Conservation (phyloP, 2,113 vertebrate genomes). For the Clupea harengus region DNA sequence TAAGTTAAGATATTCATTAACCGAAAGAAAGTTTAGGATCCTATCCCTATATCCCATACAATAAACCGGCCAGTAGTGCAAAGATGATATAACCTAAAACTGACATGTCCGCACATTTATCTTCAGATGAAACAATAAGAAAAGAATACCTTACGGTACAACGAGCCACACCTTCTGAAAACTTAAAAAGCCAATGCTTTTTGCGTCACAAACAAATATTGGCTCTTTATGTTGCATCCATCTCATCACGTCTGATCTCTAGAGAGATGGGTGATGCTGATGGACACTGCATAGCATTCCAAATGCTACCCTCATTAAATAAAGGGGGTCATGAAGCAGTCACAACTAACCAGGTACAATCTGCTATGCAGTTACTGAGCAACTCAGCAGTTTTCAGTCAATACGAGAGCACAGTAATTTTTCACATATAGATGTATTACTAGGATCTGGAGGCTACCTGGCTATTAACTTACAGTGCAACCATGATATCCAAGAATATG, state of each 20-base stretch:
- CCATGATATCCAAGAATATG: background rate
- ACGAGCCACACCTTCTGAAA: slow-evolving; percentile 42
- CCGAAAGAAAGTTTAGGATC: background rate
- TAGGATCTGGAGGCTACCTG: background rate
- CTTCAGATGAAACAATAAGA: slow-evolving; percentile 18
- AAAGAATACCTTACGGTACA: slow-evolving; percentile 36
- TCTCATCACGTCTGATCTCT: background rate
- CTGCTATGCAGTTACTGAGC: slow-evolving; percentile 4
- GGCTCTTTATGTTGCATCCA: background rate
- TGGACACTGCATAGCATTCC: slow-evolving; percentile 29
- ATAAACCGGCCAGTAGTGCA: background rate
- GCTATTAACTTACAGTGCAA: background rate
- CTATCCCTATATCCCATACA: background rate
- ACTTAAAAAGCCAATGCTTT: slow-evolving; percentile 18
- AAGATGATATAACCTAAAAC: background rate
- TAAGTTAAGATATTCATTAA: background rate
- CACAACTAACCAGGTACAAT: background rate
- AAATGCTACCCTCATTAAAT: slow-evolving; percentile 23
- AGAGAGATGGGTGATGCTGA: background rate
- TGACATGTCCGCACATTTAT: background rate
- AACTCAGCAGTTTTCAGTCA: background rate
- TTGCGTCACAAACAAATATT: slow-evolving; percentile 21
- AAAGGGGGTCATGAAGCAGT: background rate
- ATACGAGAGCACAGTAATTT: background rate
- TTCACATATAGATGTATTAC: background rate